Base-by-base conservation (phyloP, 1,140 invertebrate species). In the Anastatus disparis region DNA sequence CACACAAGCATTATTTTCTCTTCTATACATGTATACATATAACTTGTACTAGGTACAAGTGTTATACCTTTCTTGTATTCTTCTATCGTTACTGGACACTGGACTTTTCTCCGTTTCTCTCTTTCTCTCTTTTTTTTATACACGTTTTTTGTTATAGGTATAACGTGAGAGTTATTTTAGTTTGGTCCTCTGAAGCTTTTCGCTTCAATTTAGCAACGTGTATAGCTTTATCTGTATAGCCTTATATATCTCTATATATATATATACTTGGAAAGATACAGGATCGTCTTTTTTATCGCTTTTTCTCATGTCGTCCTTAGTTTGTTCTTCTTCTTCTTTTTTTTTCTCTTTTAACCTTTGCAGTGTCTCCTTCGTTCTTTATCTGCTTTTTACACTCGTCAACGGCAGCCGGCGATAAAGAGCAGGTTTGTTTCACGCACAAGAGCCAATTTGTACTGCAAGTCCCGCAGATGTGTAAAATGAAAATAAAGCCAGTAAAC, bases 311-410 rank as follows among this genome's bases (percentile, higher is more conserved):
- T n/a, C n/a, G n/a, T n/a, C n/a, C n/a, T n/a, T n/a, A n/a, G n/a
- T n/a, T n/a, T n/a, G n/a, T n/a, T n/a, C n/a, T n/a, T n/a, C 24
- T 4, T 52, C 27, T n/a, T 55, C 15, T 63, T 70, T 63, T 68
- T 53, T 71, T 72, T 59, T 77, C 70, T 70, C 61, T 65, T 9
- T 40, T 20, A n/a, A 6, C 31, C 31, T 10, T 35, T 20, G 3
- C 48, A 46, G 17, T 55, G 8, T 29, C 2, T 56, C 17, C 24
- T 59, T 67, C 55, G 52, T 61, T 50, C 59, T 50, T 63, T 50
- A 50, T 63, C 42, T 58, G 35, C 12, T 56, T 46, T 56, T 46
- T 42, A 46, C 52, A 46, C 53, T 66, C 64, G 63, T 38, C 46
- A 38, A 24, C 13, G 40, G 26, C 46, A 53, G 46, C 22, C 2